Base-by-base conservation (phyloP, 2,797 vertebrate genomes). In the Synanceia verrucosa region DNA sequence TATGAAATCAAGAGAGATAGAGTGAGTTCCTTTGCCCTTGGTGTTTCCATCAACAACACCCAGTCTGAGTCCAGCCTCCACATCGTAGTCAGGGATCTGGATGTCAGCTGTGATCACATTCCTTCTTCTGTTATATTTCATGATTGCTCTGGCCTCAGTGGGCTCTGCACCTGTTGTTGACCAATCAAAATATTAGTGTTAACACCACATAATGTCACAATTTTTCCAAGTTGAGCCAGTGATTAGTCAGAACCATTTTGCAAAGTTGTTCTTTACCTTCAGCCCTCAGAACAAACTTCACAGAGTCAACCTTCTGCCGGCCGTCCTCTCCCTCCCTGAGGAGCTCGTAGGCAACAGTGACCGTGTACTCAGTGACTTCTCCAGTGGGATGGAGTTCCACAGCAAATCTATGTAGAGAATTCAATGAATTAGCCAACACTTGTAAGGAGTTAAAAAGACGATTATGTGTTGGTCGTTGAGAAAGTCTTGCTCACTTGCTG, bases 361-460 rank as follows among this genome's bases (percentile, higher is more conserved):
- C 95, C 11, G 94, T 94, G 67, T 97, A 99, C 74, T 95, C 95
- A 10, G 93, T 91, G 28, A 97, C 94, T 7, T 96, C 88, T 3
- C 95, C 95, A 1, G 95, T 96, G 4, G 97, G 94, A 11, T 89
- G 89, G 58, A 99, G 81, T 86, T 97, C 95, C 84, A 96, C 41
- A 26, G 91, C 94, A 88, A 94, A 94, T 70, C 97, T 99, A 61
- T 76, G 48, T 59, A 61, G 28, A 28, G 43, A 47, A 46, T n/a
- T n/a, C n/a, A 37, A 26, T 62, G 12, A 41, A 43, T 69, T 14
- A 41, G 44, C 3, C 1, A 21, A 23, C 33, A 14, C 33, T 65
- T 4, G 13, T 4, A 41, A 8, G 4, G n/a, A 11, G 19, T 33
- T 4, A 56, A 70, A 16, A 29, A 13, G 5, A 47, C 1, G 33